Conservation (phyloP, 1,140 invertebrate genomes). For the Teleopsis dalmanni region DNA sequence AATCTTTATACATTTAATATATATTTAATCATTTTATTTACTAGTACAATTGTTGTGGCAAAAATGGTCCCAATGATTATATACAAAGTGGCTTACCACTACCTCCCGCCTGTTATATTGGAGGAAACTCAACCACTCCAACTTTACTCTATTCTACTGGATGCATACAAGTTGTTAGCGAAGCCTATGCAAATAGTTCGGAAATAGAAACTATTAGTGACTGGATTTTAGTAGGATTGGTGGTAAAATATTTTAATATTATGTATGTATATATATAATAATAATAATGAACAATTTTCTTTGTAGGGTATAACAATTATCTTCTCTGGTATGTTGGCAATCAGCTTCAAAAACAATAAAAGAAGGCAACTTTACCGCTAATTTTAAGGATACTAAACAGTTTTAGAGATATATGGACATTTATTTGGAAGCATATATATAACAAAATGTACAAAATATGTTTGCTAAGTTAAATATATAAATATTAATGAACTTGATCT, state of each 20-base stretch:
- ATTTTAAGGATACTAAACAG: not conserved
- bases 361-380: slow-evolving; percentile 7
- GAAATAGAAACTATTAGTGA: slow-evolving; percentile 29
- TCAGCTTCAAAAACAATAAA: slow-evolving; percentile 28
- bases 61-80: slow-evolving; percentile 28
- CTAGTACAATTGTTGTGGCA: slow-evolving; percentile 38
- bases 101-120: slow-evolving; percentile 31
- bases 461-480: too few species aligned
- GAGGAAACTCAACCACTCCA: slow-evolving; percentile 22
- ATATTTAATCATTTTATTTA: slow-evolving; percentile 1
- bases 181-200: slow-evolving; percentile 23
- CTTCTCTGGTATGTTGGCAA: slow-evolving; percentile 29
- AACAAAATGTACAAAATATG: not conserved
- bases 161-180: slow-evolving; percentile 19
- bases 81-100: slow-evolving; percentile 18
- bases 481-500: too few species aligned
- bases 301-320: slow-evolving; percentile 23
- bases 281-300: not conserved
- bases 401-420: not conserved
- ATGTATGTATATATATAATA: not conserved
- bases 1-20: too few species aligned
- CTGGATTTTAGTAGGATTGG: slow-evolving; percentile 33
- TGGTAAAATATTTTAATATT: slow-evolving; percentile 17
- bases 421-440: not conserved
- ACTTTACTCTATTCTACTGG: slow-evolving; percentile 25